Evolutionary conservation across 37 sponge, comb jelly and placozoan species (phyloP).

Genomic region (Mnemiopsis leidyi): DNA sequence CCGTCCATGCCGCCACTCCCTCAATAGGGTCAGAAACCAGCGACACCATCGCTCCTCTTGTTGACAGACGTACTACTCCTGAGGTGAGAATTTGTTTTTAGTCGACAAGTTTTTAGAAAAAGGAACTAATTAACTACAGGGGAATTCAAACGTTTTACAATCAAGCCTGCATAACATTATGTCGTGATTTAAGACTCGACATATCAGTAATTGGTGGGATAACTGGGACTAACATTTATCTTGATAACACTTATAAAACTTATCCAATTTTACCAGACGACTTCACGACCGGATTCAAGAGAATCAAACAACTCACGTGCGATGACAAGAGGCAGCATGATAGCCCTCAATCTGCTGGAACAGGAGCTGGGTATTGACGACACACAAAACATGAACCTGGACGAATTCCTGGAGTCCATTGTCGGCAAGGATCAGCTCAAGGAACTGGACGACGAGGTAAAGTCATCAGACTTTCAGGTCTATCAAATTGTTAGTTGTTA

Average conservation of each 20-base stretch:
- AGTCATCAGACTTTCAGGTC: not conserved
- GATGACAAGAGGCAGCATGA: constrained; percentile 33
- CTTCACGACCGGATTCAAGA: not conserved
- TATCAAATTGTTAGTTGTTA: not conserved
- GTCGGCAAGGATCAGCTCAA: constrained; percentile 39
- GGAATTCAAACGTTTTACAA: too few relatives aligned
- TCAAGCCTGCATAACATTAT: too few relatives aligned
- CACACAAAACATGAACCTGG: not conserved
- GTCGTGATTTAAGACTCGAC: too few relatives aligned
- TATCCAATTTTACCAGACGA: not conserved
- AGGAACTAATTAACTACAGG: too few relatives aligned
- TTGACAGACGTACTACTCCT: not conserved
- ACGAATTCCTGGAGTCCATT: not conserved
- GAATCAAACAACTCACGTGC: not conserved
- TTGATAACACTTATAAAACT: too few relatives aligned
- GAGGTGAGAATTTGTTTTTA: not conserved
- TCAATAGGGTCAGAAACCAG: not conserved
- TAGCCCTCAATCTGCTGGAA: constrained; percentile 43
- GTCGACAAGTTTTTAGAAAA: not conserved
- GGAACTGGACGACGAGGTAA: constrained; percentile 6
- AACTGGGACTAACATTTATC: too few relatives aligned
- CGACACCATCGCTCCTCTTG: constrained; percentile 1
- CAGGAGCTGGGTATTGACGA: constrained; percentile 55
- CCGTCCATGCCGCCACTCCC: not conserved
- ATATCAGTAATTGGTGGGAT: too few relatives aligned